Percentiles rank a stretch among this genome's conserved stretches.
These are phyloP conservation scores for Heliconius ethilla DNA, from an alignment of 2,888 invertebrate species.

Conservation along the genomic window DNA sequence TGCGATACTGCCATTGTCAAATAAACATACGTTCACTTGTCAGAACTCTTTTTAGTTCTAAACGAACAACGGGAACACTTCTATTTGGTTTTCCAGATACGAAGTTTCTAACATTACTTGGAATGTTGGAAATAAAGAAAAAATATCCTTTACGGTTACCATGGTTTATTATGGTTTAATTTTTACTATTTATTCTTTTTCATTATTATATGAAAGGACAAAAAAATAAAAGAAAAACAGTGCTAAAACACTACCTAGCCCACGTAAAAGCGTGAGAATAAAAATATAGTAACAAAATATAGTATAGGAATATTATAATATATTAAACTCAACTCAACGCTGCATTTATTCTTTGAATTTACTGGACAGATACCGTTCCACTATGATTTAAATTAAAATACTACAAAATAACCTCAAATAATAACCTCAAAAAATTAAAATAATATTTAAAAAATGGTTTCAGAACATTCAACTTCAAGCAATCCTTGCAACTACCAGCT, in stretches of 20 bases:
- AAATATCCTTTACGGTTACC: not conserved
- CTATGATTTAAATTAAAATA: no score
- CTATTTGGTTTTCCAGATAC: conserved; percentile 1
- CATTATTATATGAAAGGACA: no score
- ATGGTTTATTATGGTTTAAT: not conserved
- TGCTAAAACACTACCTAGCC: no score
- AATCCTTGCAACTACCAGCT: conserved; percentile 85
- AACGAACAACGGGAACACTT: not conserved
- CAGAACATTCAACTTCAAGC: conserved; percentile 64
- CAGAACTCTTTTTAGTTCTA: not conserved
- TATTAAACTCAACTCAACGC: no score
- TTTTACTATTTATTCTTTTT: no score
- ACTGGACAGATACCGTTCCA: not conserved
- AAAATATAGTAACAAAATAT: no score
- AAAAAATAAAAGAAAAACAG: no score
- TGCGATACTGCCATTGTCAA: not conserved
- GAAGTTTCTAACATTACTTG: not conserved
- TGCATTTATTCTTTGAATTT: not conserved
- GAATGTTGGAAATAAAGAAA: not conserved
- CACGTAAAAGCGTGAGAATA: no score
- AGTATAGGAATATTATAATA: no score
- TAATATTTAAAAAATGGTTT: not conserved
- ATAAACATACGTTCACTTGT: conserved; percentile 6
- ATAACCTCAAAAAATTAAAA: not conserved
- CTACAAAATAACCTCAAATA: not conserved